phyloP scores from a whole-genome alignment of 2,888 invertebrate genomes.

The Eupeodes luniger region DNA sequence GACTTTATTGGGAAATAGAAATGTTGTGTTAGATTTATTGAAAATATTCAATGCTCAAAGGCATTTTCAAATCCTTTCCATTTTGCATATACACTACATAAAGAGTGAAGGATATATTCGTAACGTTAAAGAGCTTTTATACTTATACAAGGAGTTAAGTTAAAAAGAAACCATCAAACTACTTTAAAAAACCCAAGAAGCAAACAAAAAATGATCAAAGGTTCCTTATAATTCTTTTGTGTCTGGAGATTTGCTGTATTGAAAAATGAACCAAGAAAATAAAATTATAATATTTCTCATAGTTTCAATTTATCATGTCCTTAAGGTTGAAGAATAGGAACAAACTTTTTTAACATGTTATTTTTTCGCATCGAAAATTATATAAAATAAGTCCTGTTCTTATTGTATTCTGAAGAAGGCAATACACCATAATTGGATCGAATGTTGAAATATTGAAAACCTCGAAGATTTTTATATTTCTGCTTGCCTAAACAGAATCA shows the following conservation, averaged over 20 bases:
- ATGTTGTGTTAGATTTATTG: slow-evolving; percentile 18
- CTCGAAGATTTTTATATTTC: not conserved
- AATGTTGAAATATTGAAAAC: not conserved
- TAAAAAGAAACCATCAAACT: not conserved
- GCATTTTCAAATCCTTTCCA: not conserved
- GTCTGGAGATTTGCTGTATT: slow-evolving; percentile 7
- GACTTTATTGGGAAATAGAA: slow-evolving; percentile 9
- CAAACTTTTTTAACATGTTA: not conserved
- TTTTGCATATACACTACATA: not conserved
- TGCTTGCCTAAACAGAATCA: not conserved
- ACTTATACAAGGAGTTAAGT: not conserved
- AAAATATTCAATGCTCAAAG: slow-evolving; percentile 19
- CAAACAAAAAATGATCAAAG: not conserved
- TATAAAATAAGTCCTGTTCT: not conserved
- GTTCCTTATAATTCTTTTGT: not conserved
- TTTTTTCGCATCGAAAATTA: not conserved
- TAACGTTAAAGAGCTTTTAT: slow-evolving; percentile 12
- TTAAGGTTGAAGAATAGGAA: not conserved
- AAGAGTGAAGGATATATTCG: not conserved
- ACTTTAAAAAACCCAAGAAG: not conserved
- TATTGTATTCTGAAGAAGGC: not conserved
- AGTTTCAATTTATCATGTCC: slow-evolving; percentile 4
- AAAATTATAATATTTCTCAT: not conserved
- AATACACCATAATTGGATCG: no score
- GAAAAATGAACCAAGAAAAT: not conserved